These are phyloP conservation scores for Nibea albiflora DNA, from an alignment of 2,113 vertebrate genomes.

Conservation along the genomic window DNA sequence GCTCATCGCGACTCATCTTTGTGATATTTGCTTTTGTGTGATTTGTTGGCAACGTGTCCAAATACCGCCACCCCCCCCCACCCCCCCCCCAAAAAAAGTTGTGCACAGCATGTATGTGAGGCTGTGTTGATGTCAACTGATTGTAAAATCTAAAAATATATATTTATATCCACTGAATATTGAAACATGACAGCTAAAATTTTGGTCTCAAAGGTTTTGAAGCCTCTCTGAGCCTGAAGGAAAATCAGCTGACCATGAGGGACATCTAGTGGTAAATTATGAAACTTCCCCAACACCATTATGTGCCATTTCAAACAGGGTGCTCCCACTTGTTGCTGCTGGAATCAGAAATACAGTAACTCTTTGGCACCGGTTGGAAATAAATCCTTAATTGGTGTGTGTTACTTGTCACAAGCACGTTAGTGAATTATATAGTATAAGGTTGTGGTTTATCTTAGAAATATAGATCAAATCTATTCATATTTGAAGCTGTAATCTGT, in stretches of 20 bases:
- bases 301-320: background rate
- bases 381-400: background rate
- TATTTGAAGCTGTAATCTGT: background rate
- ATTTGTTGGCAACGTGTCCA: conserved; percentile 13
- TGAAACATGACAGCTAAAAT: background rate
- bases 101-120: background rate
- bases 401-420: too few species aligned
- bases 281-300: conserved; percentile 14
- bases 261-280: conserved; percentile 79
- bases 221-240: background rate
- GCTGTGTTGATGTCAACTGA: background rate
- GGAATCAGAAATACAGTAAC: background rate
- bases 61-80: too few species aligned
- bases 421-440: too few species aligned
- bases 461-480: background rate
- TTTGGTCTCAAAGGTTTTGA: background rate
- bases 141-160: background rate
- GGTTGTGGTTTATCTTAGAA: background rate
- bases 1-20: conserved; percentile 20
- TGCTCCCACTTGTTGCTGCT: background rate
- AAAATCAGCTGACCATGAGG: conserved; percentile 61
- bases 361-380: background rate
- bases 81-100: too few species aligned
- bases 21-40: conserved; percentile 51
- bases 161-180: background rate